A percentile compares a stretch with the other conserved stretches of the same genome.
Evolutionary conservation across 2,797 vertebrate genomes (phyloP).

Genomic region (Sebastes paucispinis): DNA sequence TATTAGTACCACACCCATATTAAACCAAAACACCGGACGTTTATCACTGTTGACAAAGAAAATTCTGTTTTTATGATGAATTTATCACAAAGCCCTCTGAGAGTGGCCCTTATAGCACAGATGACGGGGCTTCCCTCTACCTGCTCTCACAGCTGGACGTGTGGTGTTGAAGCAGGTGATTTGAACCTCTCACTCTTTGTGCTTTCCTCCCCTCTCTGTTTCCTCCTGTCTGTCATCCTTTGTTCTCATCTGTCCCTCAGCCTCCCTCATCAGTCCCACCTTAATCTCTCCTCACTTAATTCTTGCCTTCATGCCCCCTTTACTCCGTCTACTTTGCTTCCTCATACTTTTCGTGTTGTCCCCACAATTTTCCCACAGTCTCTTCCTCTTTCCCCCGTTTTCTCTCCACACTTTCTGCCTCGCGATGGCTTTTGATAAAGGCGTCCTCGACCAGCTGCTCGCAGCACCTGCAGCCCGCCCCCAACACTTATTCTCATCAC

Average conservation of each 20-base stretch:
- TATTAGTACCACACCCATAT: neutral
- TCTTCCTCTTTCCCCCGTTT: conserved; percentile 7
- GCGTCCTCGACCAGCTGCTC: conserved; percentile 65
- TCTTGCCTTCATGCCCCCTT: conserved; percentile 5
- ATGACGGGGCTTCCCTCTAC: neutral
- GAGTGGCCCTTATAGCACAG: neutral
- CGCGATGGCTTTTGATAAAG: conserved; percentile 39
- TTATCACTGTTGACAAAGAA: neutral
- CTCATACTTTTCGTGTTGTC: conserved; percentile 11
- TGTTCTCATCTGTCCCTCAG: conserved; percentile 17
- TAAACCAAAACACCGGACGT: neutral
- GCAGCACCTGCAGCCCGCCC: conserved; percentile 64
- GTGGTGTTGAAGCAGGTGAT: conserved; percentile 20
- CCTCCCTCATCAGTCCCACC: conserved; percentile 34
- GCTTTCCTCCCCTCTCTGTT: conserved; percentile 15
- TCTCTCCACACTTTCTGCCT: conserved; percentile 17
- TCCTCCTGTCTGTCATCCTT: conserved; percentile 50
- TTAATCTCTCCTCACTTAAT: conserved; percentile 33
- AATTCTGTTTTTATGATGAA: neutral
- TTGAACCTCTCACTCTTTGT: conserved; percentile 42
- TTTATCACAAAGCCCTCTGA: neutral
- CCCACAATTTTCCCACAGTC: conserved; percentile 38
- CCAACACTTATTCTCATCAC: conserved; percentile 8
- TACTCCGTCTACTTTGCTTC: conserved; percentile 25
- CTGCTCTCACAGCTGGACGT: conserved; percentile 23